Percentiles rank a stretch among this genome's conserved stretches.
phyloP scores from a whole-genome alignment of 2,797 vertebrate genomes.

The Luscinia megarhynchos region DNA sequence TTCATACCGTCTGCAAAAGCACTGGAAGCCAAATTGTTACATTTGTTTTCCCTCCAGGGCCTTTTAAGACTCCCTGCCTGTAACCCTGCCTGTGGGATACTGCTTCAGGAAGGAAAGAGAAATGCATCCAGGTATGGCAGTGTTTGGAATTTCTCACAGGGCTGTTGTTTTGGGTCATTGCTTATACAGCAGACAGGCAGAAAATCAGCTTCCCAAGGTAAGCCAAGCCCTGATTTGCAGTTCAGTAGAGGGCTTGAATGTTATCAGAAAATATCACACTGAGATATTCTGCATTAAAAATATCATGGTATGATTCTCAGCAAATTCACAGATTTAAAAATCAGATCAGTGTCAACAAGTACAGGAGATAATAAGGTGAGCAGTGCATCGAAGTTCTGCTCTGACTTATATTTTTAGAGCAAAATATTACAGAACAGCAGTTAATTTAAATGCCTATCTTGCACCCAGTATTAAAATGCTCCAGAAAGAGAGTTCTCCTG shows the following conservation, averaged over 20 bases:
- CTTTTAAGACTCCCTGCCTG: background rate
- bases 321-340: background rate
- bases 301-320: background rate
- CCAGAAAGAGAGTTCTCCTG: background rate
- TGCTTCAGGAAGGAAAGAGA: background rate
- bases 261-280: background rate
- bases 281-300: background rate
- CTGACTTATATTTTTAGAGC: background rate
- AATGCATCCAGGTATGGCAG: background rate
- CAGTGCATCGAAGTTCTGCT: background rate
- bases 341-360: background rate
- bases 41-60: background rate
- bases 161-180: background rate
- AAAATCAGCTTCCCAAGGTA: background rate
- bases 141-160: accelerated
- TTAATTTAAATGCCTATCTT: background rate
- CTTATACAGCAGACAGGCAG: background rate
- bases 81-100: background rate
- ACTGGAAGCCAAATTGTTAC: background rate
- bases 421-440: background rate
- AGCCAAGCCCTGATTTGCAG: background rate
- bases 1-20: background rate
- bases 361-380: background rate
- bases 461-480: background rate
- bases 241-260: background rate